Evolutionary conservation across 2,797 vertebrate species (phyloP).

Genomic region (Sciurus carolinensis): DNA sequence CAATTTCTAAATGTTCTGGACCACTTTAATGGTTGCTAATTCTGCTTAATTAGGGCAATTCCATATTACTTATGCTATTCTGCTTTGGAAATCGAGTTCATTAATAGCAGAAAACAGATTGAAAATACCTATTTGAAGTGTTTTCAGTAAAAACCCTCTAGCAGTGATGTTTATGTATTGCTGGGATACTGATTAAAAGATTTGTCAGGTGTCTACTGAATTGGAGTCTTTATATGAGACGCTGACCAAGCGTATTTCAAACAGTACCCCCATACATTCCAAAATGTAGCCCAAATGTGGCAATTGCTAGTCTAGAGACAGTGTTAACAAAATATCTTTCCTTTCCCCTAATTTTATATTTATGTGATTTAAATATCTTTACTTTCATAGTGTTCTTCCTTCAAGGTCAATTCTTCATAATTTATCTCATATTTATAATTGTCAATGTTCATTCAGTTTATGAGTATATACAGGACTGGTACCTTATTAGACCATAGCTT

Average conservation of each 20-base stretch:
- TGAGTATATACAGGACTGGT: background rate
- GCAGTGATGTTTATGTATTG: background rate
- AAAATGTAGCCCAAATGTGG: background rate
- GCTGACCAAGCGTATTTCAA: background rate
- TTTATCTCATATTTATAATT: background rate
- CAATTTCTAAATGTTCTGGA: background rate
- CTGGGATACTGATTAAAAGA: background rate
- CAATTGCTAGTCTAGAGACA: background rate
- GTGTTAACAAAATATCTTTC: constrained; percentile 16
- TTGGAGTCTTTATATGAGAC: background rate
- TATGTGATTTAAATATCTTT: background rate
- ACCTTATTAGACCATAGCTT: background rate
- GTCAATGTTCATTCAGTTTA: background rate
- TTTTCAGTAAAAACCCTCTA: constrained; percentile 21
- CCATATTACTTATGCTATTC: background rate
- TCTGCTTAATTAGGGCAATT: background rate
- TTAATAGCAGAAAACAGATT: background rate
- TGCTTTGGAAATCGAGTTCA: background rate
- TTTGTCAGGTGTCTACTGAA: background rate
- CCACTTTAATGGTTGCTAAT: constrained; percentile 25
- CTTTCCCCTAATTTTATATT: constrained; percentile 28
- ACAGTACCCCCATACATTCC: background rate
- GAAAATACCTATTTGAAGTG: background rate
- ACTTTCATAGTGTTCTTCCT: background rate
- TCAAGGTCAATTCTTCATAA: background rate